These are phyloP conservation scores for Bicyclus anynana DNA, from an alignment of 1,140 invertebrate genomes.

Conservation along the genomic window DNA sequence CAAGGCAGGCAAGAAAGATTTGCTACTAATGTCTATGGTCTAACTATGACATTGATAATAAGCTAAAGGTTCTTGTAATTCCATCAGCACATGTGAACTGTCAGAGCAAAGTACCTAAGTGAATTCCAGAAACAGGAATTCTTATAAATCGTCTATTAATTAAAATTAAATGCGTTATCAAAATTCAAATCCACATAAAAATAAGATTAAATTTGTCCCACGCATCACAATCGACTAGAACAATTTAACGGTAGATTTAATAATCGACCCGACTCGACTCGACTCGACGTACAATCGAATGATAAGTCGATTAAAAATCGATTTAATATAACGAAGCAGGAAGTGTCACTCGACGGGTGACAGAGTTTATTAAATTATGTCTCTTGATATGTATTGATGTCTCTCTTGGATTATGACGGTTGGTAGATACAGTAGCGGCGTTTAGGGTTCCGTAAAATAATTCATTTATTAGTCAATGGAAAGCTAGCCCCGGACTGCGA, in stretches of 20 bases:
- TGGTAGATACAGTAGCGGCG: background rate
- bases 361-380: constrained; percentile 39
- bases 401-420: constrained; percentile 2
- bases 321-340: constrained; percentile 31
- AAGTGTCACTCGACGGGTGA: constrained; percentile 36
- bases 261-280: constrained; percentile 22
- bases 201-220: constrained; percentile 9
- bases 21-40: no score
- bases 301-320: constrained; percentile 37
- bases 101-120: no score
- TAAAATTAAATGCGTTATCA: background rate
- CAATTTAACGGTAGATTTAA: constrained; percentile 44
- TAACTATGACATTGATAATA: no score
- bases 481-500: no score
- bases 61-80: no score
- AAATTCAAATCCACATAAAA: background rate
- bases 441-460: background rate
- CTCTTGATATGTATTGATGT: constrained; percentile 5
- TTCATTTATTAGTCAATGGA: no score
- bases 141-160: background rate
- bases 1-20: no score
- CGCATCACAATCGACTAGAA: constrained; percentile 14
- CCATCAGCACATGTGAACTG: no score
- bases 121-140: no score
- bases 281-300: constrained; percentile 20